Base-by-base conservation (phyloP, 1,140 invertebrate genomes). In the Himalopsyche phryganea region DNA sequence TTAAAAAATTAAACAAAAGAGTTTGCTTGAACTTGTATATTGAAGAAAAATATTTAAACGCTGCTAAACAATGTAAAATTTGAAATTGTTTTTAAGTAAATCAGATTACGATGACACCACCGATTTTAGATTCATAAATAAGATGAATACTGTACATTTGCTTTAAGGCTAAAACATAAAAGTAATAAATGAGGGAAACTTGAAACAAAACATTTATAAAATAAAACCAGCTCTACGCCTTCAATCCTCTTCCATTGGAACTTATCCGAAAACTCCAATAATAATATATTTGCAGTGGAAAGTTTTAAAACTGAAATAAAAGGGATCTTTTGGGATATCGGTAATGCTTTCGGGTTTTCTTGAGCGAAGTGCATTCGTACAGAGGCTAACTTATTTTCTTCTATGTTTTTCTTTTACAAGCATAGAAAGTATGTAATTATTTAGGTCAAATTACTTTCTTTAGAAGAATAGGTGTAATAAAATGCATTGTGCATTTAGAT, bases 271-370 rank as follows among this genome's bases (percentile, higher is more conserved):
- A 63, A 63, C 57, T 63, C 61, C 61, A 60, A 63, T 63, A 63
- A 63, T 63, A 63, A 60, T 63, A 63, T 57, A 63, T 63, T 41
- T 63, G 38, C 18, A 55, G 55, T 35, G 19, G 50, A 32, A 47
- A 60, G 55, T 57, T 63, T 54, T 60, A 50, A 60, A 63, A 63
- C 61, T 60, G 57, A 60, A 63, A 63, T 63, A 63, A 63, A 63
- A 57, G 58, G 58, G 58, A 63, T 63, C 48, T 58, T 50, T 28
- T 15, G 14, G 55, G 55, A 62, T 63, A 58, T 58, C 54, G 51
- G 50, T 57, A 61, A 61, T 57, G 53, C 53, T 57, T 57, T 52
- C 48, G 41, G 50, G 17, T 54, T 14, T 38, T 49, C 58, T 58
- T 51, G 23, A 14, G 17, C 32, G 18, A 38, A 45, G 19, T 55